phyloP scores from a whole-genome alignment of 2,113 vertebrate species.

The Piaya cayana region DNA sequence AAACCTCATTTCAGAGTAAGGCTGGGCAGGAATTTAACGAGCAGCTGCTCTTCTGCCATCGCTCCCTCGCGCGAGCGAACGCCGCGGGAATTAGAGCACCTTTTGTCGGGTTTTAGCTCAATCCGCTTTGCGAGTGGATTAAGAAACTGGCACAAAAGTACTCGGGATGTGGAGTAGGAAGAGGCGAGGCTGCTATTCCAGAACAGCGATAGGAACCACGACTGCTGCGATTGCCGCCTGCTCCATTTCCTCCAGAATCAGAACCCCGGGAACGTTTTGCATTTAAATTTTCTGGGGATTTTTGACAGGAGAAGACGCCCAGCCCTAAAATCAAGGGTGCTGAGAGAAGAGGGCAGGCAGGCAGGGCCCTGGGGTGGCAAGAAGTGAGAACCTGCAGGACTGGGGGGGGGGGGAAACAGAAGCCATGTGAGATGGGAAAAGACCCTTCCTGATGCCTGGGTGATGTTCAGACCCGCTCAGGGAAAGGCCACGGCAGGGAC shows the following conservation, averaged over 20 bases:
- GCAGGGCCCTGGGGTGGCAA: neutral
- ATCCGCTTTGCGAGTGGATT: conserved; percentile 42
- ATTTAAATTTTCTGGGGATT: neutral
- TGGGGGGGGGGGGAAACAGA: neutral
- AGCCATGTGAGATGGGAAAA: neutral
- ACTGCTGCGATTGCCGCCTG: conserved; percentile 29
- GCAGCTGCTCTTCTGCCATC: conserved; percentile 7
- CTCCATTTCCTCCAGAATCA: conserved; percentile 45
- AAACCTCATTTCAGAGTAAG: neutral
- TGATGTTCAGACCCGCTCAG: neutral
- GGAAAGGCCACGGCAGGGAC: neutral
- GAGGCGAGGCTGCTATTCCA: conserved; percentile 24
- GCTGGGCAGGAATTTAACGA: neutral
- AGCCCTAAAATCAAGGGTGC: neutral
- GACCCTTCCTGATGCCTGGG: neutral
- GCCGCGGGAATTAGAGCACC: neutral
- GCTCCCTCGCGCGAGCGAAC: neutral
- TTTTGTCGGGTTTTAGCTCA: conserved; percentile 51
- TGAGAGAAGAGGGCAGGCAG: neutral
- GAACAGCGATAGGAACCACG: neutral
- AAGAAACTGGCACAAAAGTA: conserved; percentile 57
- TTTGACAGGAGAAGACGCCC: neutral
- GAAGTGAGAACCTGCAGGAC: neutral
- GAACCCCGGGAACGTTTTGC: neutral
- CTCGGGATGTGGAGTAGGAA: conserved; percentile 33